These are phyloP conservation scores for Sebastes vulpes DNA, from an alignment of 2,797 vertebrate genomes.

Conservation along the genomic window DNA sequence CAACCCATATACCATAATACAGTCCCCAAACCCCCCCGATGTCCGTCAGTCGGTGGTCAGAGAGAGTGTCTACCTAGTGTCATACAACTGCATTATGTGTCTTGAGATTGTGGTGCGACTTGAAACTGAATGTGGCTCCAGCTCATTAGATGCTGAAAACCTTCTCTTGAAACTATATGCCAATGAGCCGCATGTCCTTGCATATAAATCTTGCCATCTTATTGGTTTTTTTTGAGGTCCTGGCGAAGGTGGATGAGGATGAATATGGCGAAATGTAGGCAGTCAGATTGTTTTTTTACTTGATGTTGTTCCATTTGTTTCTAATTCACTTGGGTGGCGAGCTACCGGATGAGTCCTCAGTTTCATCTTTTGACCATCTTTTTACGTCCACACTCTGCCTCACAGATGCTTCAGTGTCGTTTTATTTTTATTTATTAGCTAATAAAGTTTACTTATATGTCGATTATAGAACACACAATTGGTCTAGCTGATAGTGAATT, in stretches of 20 bases:
- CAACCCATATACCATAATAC: neutral
- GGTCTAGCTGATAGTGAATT: neutral
- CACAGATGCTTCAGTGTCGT: neutral
- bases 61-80: neutral
- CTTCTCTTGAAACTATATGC: neutral
- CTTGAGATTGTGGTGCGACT: neutral
- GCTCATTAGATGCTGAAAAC: neutral
- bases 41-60: neutral
- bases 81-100: neutral
- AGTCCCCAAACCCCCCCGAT: neutral
- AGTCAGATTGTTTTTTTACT: no score
- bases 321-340: neutral
- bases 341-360: neutral
- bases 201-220: neutral
- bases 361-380: neutral
- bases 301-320: neutral
- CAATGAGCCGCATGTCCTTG: neutral
- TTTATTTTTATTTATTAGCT: neutral
- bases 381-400: neutral
- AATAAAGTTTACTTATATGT: neutral
- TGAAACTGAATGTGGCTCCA: neutral
- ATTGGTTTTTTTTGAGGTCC: neutral
- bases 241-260: neutral
- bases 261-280: neutral
- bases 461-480: neutral